phyloP scores from a whole-genome alignment of 1,140 invertebrate species.

The Ceratosolen fusciceps region DNA sequence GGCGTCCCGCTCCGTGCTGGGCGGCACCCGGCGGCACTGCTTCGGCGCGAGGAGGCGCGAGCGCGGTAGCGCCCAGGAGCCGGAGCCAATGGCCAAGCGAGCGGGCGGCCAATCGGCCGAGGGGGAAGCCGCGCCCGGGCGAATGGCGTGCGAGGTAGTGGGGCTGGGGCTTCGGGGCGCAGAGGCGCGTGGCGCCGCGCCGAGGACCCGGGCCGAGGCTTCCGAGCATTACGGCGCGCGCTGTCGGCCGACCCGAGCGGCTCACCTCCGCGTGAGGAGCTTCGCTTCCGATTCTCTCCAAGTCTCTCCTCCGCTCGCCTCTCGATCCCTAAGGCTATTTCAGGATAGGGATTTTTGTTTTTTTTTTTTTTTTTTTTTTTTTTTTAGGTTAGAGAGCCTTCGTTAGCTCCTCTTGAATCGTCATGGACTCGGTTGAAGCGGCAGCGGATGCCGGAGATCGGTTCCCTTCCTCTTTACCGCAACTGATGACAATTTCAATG shows the following conservation, averaged over 20 bases:
- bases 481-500: not conserved
- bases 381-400: too few relatives aligned
- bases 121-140: slow-evolving; percentile 13
- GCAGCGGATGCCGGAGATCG: too few relatives aligned
- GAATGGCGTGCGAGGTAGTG: slow-evolving; percentile 48
- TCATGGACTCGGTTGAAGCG: too few relatives aligned
- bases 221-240: slow-evolving; percentile 58
- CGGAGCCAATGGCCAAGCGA: slow-evolving; percentile 55
- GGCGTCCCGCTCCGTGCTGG: slow-evolving; percentile 36
- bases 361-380: too few relatives aligned
- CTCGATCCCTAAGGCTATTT: too few relatives aligned
- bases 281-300: too few relatives aligned
- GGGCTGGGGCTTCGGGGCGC: not conserved
- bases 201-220: slow-evolving; percentile 55
- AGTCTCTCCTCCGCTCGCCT: too few relatives aligned
- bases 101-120: slow-evolving; percentile 50
- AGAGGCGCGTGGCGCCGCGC: slow-evolving; percentile 64
- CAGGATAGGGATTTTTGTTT: too few relatives aligned
- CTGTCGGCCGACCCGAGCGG: slow-evolving; percentile 50
- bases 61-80: slow-evolving; percentile 49
- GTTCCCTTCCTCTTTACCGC: too few relatives aligned
- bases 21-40: slow-evolving; percentile 37
- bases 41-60: slow-evolving; percentile 50
- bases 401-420: too few relatives aligned
- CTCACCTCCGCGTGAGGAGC: not conserved